Evolutionary conservation across 2,113 vertebrate species (phyloP).

Genomic region (Morone chrysops): DNA sequence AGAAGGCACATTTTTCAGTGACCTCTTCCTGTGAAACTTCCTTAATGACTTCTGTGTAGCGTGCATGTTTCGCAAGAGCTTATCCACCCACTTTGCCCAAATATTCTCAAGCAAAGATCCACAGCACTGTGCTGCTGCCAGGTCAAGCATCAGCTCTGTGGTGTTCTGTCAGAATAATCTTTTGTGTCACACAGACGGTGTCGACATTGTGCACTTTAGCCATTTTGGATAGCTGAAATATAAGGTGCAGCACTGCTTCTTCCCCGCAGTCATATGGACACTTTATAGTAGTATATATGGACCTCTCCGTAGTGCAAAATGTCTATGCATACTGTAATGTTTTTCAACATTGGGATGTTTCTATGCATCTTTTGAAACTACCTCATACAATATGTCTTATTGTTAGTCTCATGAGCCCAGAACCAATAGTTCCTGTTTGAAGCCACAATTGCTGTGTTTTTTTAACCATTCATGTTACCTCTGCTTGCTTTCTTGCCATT

Average conservation of each 20-base stretch:
- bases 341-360: not conserved
- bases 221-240: not conserved
- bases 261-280: not conserved
- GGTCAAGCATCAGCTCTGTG: not conserved
- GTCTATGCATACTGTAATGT: not conserved
- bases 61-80: conserved; percentile 15
- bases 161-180: not conserved
- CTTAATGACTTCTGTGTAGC: conserved; percentile 27
- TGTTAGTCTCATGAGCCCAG: no score
- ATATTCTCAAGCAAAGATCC: conserved; percentile 18
- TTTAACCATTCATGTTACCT: no score
- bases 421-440: not conserved
- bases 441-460: no score
- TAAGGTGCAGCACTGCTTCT: not conserved
- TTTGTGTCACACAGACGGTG: not conserved
- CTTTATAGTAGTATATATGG: not conserved
- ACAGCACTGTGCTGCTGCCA: not conserved
- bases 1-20: conserved; percentile 43
- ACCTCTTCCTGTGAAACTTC: conserved; percentile 61
- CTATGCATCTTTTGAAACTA: not conserved
- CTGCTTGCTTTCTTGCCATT: no score
- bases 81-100: not conserved
- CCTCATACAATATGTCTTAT: not conserved
- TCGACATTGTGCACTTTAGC: not conserved
- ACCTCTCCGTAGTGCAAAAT: not conserved